Base-by-base conservation (phyloP, 2,888 invertebrate species). In the Epinotia demarniana region DNA sequence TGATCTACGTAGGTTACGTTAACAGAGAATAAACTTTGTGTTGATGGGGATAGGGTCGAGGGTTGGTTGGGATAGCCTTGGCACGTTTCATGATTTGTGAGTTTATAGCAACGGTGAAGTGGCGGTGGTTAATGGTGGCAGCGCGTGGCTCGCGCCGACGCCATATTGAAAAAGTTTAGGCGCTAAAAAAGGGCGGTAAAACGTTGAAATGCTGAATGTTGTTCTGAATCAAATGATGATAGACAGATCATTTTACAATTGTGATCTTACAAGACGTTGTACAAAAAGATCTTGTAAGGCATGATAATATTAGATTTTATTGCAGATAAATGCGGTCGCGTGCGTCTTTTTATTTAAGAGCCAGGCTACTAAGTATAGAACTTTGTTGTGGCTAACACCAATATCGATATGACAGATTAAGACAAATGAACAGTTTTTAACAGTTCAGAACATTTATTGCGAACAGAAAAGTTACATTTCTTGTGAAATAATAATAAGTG, bases 101-200 rank as follows among this genome's bases (percentile, higher is more conserved):
- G 94, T 94, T 94, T 94, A 93, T 93, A 93, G 92, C 91, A 88
- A 91, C 93, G 92, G 93, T 93, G 93, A 93, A 93, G 94, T 93
- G 93, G 90, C 92, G 92, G 92, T 90, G 92, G 92, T 92, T 93
- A 93, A 93, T 93, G 93, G 93, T 91, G 92, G 91, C 91, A 89
- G 90, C 89, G 92, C 90, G 90, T 89, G 90, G 92, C 92, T 87
- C 91, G 89, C 90, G 89, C 89, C 85, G 86, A 83, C 90, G 93
- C 93, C 93, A 93, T 93, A 93, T 93, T 94, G 93, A 91, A 93
- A 93, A 94, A 93, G 89, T 93, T 93, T 90, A 72, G 89, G 89
- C 90, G 92, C 90, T 90, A 90, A 92, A 92, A 91, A 91, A 88
- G 85, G 86, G 87, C 89, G 87, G 87, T 78, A 82, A 83, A 82